A percentile compares a stretch with the other conserved stretches of the same genome.
Evolutionary conservation across 2,888 invertebrate genomes (phyloP).

Genomic region (Lochmaea capreae): DNA sequence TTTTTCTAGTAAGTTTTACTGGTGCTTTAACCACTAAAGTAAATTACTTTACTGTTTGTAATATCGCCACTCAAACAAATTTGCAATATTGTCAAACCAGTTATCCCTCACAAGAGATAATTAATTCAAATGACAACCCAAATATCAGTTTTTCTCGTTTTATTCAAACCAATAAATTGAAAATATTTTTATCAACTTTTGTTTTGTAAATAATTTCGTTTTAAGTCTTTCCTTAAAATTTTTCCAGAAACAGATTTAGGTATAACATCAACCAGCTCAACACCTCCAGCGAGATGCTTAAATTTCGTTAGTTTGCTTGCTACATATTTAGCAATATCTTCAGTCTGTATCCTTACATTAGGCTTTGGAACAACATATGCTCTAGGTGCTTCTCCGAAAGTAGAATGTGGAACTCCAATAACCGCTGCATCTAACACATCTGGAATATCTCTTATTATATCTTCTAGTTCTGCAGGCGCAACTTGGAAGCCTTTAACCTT

Average conservation of each 20-base stretch:
- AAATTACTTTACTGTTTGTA: no score
- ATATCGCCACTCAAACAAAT: no score
- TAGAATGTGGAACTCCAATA: constrained; percentile 77
- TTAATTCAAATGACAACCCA: no score
- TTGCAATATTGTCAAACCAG: no score
- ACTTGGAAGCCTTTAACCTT: constrained; percentile 70
- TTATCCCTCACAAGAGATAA: no score
- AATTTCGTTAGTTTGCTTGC: constrained; percentile 76
- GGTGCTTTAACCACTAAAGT: no score
- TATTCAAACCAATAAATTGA: not conserved
- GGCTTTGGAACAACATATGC: constrained; percentile 73
- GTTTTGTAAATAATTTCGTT: constrained; percentile 32
- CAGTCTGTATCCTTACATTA: constrained; percentile 9
- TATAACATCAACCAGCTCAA: constrained; percentile 68
- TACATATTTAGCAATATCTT: constrained; percentile 20
- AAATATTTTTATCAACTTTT: constrained; percentile 18
- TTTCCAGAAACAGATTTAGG: constrained; percentile 73
- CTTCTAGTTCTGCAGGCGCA: constrained; percentile 89
- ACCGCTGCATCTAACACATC: constrained; percentile 85
- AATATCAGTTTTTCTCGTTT: not conserved
- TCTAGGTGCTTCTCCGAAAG: constrained; percentile 79
- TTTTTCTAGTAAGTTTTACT: no score
- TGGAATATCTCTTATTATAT: constrained; percentile 76
- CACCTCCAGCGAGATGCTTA: constrained; percentile 74
- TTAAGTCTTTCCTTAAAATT: constrained; percentile 68